phyloP scores from a whole-genome alignment of 2,797 vertebrate species.

The Neoniphon sammara region DNA sequence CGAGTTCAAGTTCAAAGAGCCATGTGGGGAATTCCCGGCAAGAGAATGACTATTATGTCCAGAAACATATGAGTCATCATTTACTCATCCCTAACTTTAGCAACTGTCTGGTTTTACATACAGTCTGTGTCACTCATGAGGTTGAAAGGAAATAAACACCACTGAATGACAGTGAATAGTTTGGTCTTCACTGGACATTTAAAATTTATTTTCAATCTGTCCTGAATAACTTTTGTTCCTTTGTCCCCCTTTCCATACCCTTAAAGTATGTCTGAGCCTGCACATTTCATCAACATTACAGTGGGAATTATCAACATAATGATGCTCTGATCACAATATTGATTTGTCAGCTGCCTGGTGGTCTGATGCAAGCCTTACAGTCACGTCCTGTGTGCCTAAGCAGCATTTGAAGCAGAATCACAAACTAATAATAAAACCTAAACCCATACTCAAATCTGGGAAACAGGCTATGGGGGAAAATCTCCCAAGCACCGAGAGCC shows the following conservation, averaged over 20 bases:
- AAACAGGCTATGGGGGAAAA: too few species aligned
- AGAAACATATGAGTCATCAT: conserved; percentile 65
- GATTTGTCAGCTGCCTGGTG: too few species aligned
- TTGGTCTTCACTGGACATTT: background rate
- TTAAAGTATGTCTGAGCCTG: too few species aligned
- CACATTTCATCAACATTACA: background rate
- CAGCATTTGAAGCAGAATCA: too few species aligned
- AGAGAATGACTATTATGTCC: conserved; percentile 63
- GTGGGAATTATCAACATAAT: background rate
- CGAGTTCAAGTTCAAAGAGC: conserved; percentile 23
- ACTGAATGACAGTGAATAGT: background rate
- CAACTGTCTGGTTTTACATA: conserved; percentile 45
- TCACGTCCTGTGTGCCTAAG: too few species aligned
- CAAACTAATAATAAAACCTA: too few species aligned
- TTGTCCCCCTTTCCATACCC: too few species aligned
- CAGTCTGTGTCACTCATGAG: background rate
- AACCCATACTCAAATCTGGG: background rate
- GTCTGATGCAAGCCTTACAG: too few species aligned
- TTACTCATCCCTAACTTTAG: conserved; percentile 55
- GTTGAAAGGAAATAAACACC: background rate
- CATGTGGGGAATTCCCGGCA: conserved; percentile 65
- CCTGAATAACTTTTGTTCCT: too few species aligned
- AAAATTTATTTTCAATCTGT: too few species aligned
- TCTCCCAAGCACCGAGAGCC: conserved; percentile 60
- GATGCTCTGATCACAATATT: background rate